A percentile compares a stretch with the other conserved stretches of the same genome.
Conservation (phyloP, 2,113 vertebrate genomes). For the Leptodactylus fuscus region DNA sequence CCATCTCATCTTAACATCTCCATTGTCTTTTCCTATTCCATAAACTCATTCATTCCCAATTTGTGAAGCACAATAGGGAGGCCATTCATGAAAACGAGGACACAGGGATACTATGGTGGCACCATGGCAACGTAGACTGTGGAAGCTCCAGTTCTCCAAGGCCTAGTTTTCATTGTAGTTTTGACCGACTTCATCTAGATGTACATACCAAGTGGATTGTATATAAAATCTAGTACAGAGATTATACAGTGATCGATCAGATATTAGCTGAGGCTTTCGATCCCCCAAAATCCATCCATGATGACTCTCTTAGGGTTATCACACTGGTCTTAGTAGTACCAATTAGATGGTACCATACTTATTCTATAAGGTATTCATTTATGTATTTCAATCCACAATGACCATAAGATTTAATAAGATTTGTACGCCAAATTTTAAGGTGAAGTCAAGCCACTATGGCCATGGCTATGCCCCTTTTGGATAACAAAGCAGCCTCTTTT, state of each 20-base stretch:
- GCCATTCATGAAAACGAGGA: neutral
- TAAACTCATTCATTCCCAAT: neutral
- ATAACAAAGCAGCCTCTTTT: no score
- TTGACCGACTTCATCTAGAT: neutral
- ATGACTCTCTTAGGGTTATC: neutral
- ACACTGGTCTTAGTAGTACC: neutral
- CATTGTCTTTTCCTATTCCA: neutral
- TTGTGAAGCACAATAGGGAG: neutral
- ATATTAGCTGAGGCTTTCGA: neutral
- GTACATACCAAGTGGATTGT: neutral
- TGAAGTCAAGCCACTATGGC: no score
- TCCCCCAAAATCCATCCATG: neutral
- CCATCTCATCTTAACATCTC: neutral
- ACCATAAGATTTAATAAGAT: no score
- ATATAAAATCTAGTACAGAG: neutral
- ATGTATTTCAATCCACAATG: neutral
- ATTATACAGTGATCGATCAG: neutral
- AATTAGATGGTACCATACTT: no score
- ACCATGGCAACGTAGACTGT: neutral
- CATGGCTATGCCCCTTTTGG: no score
- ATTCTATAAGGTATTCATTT: neutral
- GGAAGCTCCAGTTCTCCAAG: neutral
- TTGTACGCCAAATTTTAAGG: no score
- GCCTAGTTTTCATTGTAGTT: neutral
- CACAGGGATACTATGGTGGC: neutral